A percentile compares a stretch with the other conserved stretches of the same genome.
Conservation (phyloP, 2,797 vertebrate species). For the Podarcis siculus region DNA sequence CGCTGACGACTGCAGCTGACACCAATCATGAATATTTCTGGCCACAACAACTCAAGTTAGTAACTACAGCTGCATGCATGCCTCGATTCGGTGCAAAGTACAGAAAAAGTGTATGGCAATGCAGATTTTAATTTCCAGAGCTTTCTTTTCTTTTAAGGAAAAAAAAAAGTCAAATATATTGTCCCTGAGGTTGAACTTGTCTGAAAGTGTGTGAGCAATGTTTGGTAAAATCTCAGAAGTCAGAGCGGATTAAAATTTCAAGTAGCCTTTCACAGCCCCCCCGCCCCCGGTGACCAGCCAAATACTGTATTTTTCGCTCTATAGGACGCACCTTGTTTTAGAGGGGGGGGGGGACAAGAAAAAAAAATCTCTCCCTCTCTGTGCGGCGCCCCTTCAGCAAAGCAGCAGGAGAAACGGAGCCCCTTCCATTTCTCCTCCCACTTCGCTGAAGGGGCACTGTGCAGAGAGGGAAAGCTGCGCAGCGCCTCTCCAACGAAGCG, state of each 20-base stretch:
- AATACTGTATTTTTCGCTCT: no score
- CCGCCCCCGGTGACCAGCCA: neutral
- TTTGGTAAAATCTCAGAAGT: neutral
- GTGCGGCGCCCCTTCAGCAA: no score
- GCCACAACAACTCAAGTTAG: neutral
- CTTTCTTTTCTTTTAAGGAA: neutral
- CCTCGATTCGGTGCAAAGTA: neutral
- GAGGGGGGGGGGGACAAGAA: no score
- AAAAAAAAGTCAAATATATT: neutral
- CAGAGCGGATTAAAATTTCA: neutral
- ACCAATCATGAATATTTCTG: neutral
- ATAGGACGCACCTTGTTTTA: no score
- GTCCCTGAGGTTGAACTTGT: neutral
- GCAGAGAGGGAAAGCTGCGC: no score
- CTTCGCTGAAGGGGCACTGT: no score
- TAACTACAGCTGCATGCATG: neutral
- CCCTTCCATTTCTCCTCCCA: no score
- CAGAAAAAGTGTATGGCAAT: neutral
- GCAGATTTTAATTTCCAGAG: neutral
- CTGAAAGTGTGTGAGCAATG: neutral
- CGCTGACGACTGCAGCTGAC: neutral
- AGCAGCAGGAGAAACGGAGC: no score
- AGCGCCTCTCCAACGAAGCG: no score
- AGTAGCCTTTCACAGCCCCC: neutral
- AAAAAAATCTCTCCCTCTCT: no score